Percentiles rank a stretch among this genome's conserved stretches.
Evolutionary conservation across 2,888 invertebrate species (phyloP).

Genomic region (Hypomecis atomaria): DNA sequence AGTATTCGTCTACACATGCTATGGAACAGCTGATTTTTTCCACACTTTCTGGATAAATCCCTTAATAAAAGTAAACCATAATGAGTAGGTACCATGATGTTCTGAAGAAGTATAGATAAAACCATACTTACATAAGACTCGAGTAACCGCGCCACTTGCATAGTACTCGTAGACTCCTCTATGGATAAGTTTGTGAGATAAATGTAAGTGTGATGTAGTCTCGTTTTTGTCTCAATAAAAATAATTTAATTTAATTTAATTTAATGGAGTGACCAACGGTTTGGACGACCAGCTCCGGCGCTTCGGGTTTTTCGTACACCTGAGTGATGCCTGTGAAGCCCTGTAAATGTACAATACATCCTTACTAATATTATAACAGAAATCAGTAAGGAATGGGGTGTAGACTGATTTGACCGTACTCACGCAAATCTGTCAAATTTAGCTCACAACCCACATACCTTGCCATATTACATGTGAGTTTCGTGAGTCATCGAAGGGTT

Average conservation of each 20-base stretch:
- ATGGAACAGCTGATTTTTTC: too few relatives aligned
- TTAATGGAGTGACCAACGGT: constrained; percentile 93
- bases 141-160: constrained; percentile 92
- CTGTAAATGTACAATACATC: constrained; percentile 53
- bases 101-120: neutral
- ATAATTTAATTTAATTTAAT: too few relatives aligned
- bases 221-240: too few relatives aligned
- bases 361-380: constrained; percentile 1
- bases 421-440: constrained; percentile 15
- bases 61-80: too few relatives aligned
- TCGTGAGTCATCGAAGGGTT: too few relatives aligned
- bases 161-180: constrained; percentile 94
- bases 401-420: constrained; percentile 10
- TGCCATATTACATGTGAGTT: too few relatives aligned
- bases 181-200: too few relatives aligned
- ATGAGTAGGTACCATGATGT: too few relatives aligned
- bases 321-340: constrained; percentile 97
- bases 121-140: constrained; percentile 86
- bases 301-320: constrained; percentile 94
- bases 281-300: constrained; percentile 93
- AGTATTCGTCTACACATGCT: too few relatives aligned
- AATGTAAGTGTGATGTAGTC: too few relatives aligned
- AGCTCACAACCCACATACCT: neutral
- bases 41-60: too few relatives aligned
- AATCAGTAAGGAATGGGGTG: constrained; percentile 23